A percentile compares a stretch with the other conserved stretches of the same genome.
Evolutionary conservation across 2,888 invertebrate genomes (phyloP).

Genomic region (Mactromeris polynyma): DNA sequence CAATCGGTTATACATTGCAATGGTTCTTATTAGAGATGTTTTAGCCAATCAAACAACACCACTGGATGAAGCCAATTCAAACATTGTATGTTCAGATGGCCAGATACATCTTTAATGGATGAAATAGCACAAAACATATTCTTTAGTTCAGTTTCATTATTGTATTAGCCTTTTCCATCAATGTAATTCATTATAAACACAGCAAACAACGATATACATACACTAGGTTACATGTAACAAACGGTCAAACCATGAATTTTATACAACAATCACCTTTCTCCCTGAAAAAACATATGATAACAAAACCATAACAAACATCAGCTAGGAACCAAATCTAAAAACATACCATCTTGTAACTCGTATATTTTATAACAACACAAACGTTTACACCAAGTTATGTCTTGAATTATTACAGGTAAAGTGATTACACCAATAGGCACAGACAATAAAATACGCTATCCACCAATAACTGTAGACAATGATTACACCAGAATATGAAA

Average conservation of each 20-base stretch:
- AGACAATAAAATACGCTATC: background rate
- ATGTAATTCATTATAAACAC: background rate
- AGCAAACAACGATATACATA: background rate
- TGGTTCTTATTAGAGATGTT: no score
- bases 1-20: no score
- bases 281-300: background rate
- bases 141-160: background rate
- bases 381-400: background rate
- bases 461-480: background rate
- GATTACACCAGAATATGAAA: background rate
- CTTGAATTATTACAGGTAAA: background rate
- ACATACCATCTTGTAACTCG: background rate
- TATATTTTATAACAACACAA: background rate
- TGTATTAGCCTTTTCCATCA: constrained; percentile 15
- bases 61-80: no score
- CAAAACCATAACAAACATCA: background rate
- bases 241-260: background rate
- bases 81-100: no score
- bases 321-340: background rate
- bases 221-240: background rate
- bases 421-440: background rate
- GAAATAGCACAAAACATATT: background rate
- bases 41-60: no score
- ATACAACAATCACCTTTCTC: background rate
- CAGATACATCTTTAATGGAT: no score